Percentiles rank a stretch among this genome's conserved stretches.
These are phyloP conservation scores for Gavia stellata DNA, from an alignment of 2,113 vertebrate genomes.

Conservation along the genomic window DNA sequence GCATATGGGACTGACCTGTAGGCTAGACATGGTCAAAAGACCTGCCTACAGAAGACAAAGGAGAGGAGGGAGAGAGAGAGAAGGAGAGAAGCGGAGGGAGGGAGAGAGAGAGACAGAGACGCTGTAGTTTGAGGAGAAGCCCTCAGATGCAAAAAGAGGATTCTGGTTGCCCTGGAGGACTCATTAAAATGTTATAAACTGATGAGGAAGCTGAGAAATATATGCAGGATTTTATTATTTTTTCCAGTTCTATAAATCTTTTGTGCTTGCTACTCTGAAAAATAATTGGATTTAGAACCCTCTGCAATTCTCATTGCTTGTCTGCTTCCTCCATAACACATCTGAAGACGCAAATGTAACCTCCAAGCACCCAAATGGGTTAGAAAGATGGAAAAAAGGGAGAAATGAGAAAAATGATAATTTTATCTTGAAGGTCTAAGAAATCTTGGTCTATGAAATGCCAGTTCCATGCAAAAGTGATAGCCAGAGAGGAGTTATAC, in stretches of 20 bases:
- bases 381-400: neutral
- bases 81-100: neutral
- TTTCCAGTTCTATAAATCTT: neutral
- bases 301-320: neutral
- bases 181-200: neutral
- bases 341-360: neutral
- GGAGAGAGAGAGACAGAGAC: neutral
- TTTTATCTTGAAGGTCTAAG: neutral
- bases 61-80: neutral
- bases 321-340: neutral
- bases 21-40: neutral
- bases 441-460: neutral
- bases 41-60: neutral
- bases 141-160: neutral
- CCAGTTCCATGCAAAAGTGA: neutral
- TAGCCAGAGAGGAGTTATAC: neutral
- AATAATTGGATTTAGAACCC: neutral
- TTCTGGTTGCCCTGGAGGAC: neutral
- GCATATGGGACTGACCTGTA: neutral
- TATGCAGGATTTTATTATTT: neutral
- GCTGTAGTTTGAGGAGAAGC: neutral
- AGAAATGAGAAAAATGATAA: neutral
- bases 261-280: neutral
- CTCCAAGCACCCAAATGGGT: neutral
- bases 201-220: neutral